Evolutionary conservation across 2,888 invertebrate genomes (phyloP).

Genomic region (Standfussiana lucernea): DNA sequence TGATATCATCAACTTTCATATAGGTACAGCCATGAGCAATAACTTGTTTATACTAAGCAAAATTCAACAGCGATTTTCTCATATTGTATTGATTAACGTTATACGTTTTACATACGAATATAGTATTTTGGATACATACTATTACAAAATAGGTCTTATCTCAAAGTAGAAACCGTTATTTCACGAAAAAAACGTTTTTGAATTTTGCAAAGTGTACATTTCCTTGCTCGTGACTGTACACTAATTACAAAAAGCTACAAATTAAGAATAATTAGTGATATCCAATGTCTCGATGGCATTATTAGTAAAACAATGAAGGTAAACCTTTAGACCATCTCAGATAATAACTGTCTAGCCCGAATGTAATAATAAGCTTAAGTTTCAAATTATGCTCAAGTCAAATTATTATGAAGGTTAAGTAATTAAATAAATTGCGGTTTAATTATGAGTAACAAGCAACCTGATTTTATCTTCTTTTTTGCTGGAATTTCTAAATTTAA

Average conservation of each 20-base stretch:
- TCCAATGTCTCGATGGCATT: neutral
- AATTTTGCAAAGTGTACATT: neutral
- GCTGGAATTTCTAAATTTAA: neutral
- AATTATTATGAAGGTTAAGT: conserved; percentile 13
- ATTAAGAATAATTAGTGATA: conserved; percentile 1
- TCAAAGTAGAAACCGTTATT: neutral
- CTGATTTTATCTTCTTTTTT: neutral
- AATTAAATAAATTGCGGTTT: conserved; percentile 1
- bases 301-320: conserved; percentile 3
- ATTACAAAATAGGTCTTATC: neutral
- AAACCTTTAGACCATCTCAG: neutral
- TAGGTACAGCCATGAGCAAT: neutral
- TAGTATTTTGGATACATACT: neutral
- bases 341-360: conserved; percentile 17
- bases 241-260: neutral
- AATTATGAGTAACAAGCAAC: conserved; percentile 10
- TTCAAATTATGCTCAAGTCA: conserved; percentile 37
- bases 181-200: neutral
- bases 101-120: neutral
- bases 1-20: neutral
- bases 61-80: neutral
- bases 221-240: neutral
- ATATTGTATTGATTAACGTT: neutral
- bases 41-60: neutral
- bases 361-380: conserved; percentile 25